phyloP scores from a whole-genome alignment of 2,797 vertebrate species.

The Scolopax bukidnonensis region DNA sequence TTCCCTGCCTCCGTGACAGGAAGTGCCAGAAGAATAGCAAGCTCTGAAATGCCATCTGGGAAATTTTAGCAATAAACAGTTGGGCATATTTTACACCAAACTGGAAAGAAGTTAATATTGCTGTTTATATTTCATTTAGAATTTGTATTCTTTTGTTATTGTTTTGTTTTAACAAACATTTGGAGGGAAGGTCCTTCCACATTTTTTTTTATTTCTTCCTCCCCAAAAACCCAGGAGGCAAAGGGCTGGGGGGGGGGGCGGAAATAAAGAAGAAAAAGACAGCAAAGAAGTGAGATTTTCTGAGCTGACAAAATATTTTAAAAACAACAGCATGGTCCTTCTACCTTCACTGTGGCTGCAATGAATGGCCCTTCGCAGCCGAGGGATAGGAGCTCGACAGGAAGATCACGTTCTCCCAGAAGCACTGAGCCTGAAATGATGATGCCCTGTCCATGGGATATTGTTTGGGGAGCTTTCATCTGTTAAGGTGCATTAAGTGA shows the following conservation, averaged over 20 bases:
- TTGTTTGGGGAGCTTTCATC: slow-evolving; percentile 40
- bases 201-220: background rate
- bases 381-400: background rate
- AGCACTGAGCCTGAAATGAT: background rate
- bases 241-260: background rate
- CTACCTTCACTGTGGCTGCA: background rate
- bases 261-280: background rate
- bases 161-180: slow-evolving; percentile 38
- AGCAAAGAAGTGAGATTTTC: background rate
- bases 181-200: background rate
- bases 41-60: slow-evolving; percentile 38
- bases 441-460: background rate
- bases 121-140: slow-evolving; percentile 33
- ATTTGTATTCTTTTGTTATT: slow-evolving; percentile 13
- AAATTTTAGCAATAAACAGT: slow-evolving; percentile 41
- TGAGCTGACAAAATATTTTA: background rate
- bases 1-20: background rate
- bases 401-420: background rate
- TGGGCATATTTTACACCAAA: background rate
- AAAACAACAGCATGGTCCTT: background rate
- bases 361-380: background rate
- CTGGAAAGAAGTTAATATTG: slow-evolving; percentile 7
- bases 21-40: slow-evolving; percentile 1
- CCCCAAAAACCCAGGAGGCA: background rate
- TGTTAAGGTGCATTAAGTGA: slow-evolving; percentile 36